Conservation (phyloP, 2,888 invertebrate genomes). For the Rotaria magnacalcarata region DNA sequence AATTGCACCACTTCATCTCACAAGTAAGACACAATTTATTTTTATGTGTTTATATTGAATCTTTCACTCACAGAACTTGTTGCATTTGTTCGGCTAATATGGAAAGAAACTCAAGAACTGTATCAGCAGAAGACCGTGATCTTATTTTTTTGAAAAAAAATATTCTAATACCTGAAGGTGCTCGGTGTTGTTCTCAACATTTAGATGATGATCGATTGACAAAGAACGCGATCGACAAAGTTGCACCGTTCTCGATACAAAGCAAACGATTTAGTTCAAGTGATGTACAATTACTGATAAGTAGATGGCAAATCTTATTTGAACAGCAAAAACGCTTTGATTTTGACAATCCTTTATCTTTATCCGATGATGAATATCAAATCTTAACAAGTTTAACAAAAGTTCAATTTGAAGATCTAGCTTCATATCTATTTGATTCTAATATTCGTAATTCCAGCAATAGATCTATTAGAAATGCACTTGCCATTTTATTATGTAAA, state of each 20-base stretch:
- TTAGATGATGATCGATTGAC: neutral
- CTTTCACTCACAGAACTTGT: too few relatives aligned
- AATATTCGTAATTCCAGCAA: neutral
- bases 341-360: neutral
- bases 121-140: neutral
- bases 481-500: neutral
- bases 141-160: neutral
- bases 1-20: too few relatives aligned
- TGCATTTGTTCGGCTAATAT: neutral
- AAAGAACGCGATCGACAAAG: neutral
- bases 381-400: neutral
- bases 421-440: neutral
- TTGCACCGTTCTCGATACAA: neutral
- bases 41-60: too few relatives aligned
- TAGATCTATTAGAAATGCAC: neutral
- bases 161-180: neutral
- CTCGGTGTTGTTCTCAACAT: neutral
- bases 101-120: neutral
- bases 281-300: neutral
- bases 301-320: neutral
- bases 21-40: too few relatives aligned
- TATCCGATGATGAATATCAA: neutral
- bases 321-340: neutral
- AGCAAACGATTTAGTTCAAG: neutral
- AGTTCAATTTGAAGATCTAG: neutral